A percentile compares a stretch with the other conserved stretches of the same genome.
Conservation (phyloP, 2,888 invertebrate species). For the Augochlorella aurata region DNA sequence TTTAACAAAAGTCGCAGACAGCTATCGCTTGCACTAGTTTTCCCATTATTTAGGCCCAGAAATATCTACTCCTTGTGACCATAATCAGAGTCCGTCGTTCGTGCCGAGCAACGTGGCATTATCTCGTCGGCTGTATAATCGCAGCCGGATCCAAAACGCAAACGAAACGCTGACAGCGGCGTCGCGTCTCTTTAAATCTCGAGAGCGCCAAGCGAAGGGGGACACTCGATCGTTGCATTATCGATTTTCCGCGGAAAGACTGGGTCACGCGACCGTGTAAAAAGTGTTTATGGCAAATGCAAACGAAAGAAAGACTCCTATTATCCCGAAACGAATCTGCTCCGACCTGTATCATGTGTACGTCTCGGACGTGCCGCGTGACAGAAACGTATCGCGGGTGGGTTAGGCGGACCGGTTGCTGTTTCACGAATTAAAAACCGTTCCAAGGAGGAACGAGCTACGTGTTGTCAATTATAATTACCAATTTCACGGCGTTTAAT, state of each 20-base stretch:
- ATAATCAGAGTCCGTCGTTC: background rate
- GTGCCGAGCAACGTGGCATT: background rate
- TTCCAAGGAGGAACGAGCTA: background rate
- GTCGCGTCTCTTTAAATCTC: background rate
- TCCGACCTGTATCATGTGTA: no score
- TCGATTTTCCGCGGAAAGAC: conserved; percentile 10
- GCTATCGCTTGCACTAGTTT: background rate
- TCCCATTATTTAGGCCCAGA: background rate
- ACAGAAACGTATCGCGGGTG: conserved; percentile 5
- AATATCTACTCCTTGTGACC: background rate
- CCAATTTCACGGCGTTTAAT: conserved; percentile 61
- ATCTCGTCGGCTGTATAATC: background rate
- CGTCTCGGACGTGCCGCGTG: background rate
- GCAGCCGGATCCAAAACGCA: background rate
- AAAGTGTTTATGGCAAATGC: conserved; percentile 1
- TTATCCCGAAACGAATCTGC: conserved; percentile 1
- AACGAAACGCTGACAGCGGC: background rate
- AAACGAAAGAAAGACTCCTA: background rate
- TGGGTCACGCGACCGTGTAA: background rate
- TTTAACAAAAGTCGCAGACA: background rate
- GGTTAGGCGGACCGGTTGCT: conserved; percentile 16
- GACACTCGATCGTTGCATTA: conserved; percentile 6
- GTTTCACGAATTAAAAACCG: conserved; percentile 13
- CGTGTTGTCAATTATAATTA: conserved; percentile 51
- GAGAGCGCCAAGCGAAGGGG: background rate